Evolutionary conservation across 2,888 invertebrate genomes (phyloP), one percentile per base, ranked within the genome.

Genomic region (Argyresthia goedartella): DNA sequence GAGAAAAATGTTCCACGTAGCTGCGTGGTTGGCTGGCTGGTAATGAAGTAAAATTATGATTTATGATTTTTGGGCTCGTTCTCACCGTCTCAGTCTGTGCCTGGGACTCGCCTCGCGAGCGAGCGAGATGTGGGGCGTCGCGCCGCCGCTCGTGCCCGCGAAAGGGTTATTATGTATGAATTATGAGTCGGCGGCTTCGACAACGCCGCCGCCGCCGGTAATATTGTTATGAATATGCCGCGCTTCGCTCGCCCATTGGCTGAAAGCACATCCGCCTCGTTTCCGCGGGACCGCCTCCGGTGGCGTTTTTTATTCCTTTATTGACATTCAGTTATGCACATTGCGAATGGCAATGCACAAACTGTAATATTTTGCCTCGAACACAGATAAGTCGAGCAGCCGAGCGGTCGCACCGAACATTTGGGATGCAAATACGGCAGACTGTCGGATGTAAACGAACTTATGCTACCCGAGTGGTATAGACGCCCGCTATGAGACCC

Each of bases 91-190:
- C 84, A 75, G 69, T 84, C 75, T 54, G 67, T 63, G 81, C 60
- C 60, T 57, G 60, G 63, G 59, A 58, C 58, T 50, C 49, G 41
- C 55, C 57, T 56, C 60, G 67, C 49, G 76, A 60, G 68, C 57
- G 81, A 79, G 74, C 60, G 84, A 81, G 81, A 74, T 66, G 77
- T 71, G 78, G 74, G 70, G 75, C 76, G 63, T 60, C 69, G 72
- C 73, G 66, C 65, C 67, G 76, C 75, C 72, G 63, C 69, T 25
- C 2, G 74, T 70, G 70, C 62, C 76, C 75, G 76, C 76, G 74
- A 80, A 86, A 85, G 87, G 87, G 87, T 87, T 87, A 86, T 86
- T 86, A 86, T 86, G 66, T 86, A 87, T 87, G 87, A 87, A 81
- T 87, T 87, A 87, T 87, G 86, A 87, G 76, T 84, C 81, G 80